Conservation (phyloP, 2,888 invertebrate species). For the Mystacides longicornis region DNA sequence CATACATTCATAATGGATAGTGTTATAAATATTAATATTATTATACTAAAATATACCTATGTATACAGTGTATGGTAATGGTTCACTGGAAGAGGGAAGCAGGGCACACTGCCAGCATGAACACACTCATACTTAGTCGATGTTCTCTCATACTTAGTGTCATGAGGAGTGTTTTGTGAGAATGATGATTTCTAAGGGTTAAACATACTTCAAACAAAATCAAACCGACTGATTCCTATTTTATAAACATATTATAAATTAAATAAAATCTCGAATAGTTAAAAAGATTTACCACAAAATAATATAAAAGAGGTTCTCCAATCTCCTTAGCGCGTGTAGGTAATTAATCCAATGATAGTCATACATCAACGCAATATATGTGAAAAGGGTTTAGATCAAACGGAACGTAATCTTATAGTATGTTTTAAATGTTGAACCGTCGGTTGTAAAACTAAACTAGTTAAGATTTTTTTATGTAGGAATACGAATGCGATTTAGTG, state of each 20-base stretch:
- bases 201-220: background rate
- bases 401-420: conserved; percentile 9
- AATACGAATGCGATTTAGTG: conserved; percentile 25
- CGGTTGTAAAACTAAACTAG: conserved; percentile 53
- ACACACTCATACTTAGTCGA: too few species aligned
- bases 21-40: background rate
- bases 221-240: conserved; percentile 5
- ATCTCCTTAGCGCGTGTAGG: too few species aligned
- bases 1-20: too few species aligned
- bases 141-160: too few species aligned
- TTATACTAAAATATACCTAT: conserved; percentile 38
- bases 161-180: too few species aligned
- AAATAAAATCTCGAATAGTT: too few species aligned
- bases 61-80: conserved; percentile 37
- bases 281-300: too few species aligned
- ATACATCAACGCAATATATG: too few species aligned
- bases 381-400: background rate
- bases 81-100: conserved; percentile 28
- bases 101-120: conserved; percentile 23
- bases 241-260: conserved; percentile 3
- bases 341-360: too few species aligned
- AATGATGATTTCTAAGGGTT: too few species aligned
- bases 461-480: conserved; percentile 27
- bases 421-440: conserved; percentile 27
- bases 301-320: too few species aligned